A percentile compares a stretch with the other conserved stretches of the same genome.
phyloP scores from a whole-genome alignment of 2,797 vertebrate genomes.

The Gorsachius magnificus region DNA sequence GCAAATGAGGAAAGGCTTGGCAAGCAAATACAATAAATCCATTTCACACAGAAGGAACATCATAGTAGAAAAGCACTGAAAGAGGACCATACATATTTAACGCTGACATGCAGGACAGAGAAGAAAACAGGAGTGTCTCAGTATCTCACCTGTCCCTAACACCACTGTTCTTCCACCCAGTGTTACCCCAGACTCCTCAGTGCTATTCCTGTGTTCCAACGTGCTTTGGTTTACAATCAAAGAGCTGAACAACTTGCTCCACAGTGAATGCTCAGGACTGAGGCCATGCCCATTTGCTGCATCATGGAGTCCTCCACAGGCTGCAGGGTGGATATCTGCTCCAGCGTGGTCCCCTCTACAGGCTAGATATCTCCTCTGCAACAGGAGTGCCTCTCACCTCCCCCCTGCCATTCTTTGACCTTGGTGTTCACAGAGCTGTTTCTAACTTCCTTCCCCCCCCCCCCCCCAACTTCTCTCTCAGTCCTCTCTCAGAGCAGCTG shows the following conservation, averaged over 20 bases:
- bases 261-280: neutral
- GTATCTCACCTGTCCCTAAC: neutral
- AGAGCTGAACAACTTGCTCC: neutral
- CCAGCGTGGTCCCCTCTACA: too few species aligned
- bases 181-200: accelerated
- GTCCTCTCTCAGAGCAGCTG: neutral
- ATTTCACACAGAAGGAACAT: neutral
- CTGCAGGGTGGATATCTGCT: neutral
- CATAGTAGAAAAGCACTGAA: neutral
- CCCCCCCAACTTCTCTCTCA: too few species aligned
- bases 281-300: too few species aligned
- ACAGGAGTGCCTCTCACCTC: neutral
- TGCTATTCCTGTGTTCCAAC: neutral
- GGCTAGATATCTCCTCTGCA: neutral
- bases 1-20: neutral
- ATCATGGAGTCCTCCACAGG: neutral
- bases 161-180: neutral
- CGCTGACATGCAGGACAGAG: neutral
- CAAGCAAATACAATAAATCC: neutral
- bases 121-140: neutral
- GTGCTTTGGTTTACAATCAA: neutral
- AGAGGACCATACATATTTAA: neutral
- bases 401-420: neutral
- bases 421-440: neutral
- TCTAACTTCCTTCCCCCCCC: neutral